These are phyloP conservation scores for Calonectris borealis DNA, from an alignment of 2,113 vertebrate species.

Conservation along the genomic window DNA sequence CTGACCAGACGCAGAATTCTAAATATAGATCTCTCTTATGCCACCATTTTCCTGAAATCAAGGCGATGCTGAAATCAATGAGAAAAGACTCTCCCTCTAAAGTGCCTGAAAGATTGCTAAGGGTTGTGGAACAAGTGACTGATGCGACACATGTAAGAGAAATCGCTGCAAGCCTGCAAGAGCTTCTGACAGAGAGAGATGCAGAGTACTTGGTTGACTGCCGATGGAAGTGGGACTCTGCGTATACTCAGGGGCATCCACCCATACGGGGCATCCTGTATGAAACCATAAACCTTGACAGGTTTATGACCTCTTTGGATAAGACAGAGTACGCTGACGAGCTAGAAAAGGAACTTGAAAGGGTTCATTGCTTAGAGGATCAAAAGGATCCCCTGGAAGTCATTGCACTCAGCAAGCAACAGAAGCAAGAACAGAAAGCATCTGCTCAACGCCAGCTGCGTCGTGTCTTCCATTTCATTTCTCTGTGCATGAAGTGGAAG, in stretches of 20 bases:
- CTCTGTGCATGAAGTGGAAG: constrained; percentile 67
- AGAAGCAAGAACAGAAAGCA: constrained; percentile 68
- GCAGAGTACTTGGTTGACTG: constrained; percentile 77
- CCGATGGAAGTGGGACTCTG: constrained; percentile 75
- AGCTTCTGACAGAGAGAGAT: constrained; percentile 72
- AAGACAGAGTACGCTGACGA: not conserved
- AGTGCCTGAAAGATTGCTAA: constrained; percentile 70
- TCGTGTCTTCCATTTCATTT: constrained; percentile 47
- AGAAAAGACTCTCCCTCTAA: not conserved
- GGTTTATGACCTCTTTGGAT: constrained; percentile 42
- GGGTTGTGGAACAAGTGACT: constrained; percentile 37
- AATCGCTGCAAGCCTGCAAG: constrained; percentile 64
- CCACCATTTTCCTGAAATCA: constrained; percentile 56
- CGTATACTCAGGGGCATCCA: constrained; percentile 17
- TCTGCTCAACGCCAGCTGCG: constrained; percentile 59
- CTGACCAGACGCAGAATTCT: constrained; percentile 48
- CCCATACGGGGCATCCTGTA: constrained; percentile 71
- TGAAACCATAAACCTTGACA: constrained; percentile 59
- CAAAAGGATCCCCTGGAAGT: constrained; percentile 64
- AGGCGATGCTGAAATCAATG: not conserved
- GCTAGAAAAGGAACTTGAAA: constrained; percentile 42
- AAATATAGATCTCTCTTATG: constrained; percentile 21
- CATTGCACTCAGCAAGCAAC: constrained; percentile 69
- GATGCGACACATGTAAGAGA: constrained; percentile 14
- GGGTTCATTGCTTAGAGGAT: constrained; percentile 60